These are phyloP conservation scores for Epinephelus malabaricus DNA, from an alignment of 2,797 vertebrate genomes.

Conservation along the genomic window DNA sequence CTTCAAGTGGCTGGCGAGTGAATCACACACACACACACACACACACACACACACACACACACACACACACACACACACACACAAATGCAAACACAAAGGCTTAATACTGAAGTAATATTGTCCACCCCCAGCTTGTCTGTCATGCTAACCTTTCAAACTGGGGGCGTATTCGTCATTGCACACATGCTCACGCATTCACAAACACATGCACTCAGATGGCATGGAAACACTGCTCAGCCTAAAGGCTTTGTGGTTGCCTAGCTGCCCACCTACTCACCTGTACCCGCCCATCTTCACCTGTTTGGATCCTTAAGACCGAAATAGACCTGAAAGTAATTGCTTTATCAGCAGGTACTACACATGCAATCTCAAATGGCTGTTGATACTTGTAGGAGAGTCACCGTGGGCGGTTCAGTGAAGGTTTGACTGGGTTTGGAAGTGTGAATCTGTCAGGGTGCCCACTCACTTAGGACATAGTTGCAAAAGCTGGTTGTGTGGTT, in stretches of 20 bases:
- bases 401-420: slow-evolving; percentile 49
- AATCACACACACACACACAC: slow-evolving; percentile 16
- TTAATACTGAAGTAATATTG: slow-evolving; percentile 57
- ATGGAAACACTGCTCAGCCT: slow-evolving; percentile 65
- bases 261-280: slow-evolving; percentile 74
- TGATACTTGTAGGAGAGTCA: slow-evolving; percentile 62
- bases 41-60: slow-evolving; percentile 6
- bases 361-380: slow-evolving; percentile 56
- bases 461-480: slow-evolving; percentile 57
- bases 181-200: slow-evolving; percentile 32
- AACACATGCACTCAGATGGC: slow-evolving; percentile 31
- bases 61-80: slow-evolving; percentile 24
- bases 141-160: slow-evolving; percentile 63
- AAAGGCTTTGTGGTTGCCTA: slow-evolving; percentile 75
- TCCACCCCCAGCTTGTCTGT: slow-evolving; percentile 75
- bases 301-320: slow-evolving; percentile 61
- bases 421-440: slow-evolving; percentile 58
- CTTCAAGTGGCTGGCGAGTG: slow-evolving; percentile 49
- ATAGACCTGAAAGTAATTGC: slow-evolving; percentile 53
- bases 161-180: slow-evolving; percentile 46
- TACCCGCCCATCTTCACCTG: slow-evolving; percentile 63
- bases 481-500: slow-evolving; percentile 41
- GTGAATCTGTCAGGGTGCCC: slow-evolving; percentile 56
- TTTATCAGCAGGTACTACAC: slow-evolving; percentile 31
- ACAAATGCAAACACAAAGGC: slow-evolving; percentile 41